phyloP scores from a whole-genome alignment of 23 tunicate species.

The Styela clava region DNA sequence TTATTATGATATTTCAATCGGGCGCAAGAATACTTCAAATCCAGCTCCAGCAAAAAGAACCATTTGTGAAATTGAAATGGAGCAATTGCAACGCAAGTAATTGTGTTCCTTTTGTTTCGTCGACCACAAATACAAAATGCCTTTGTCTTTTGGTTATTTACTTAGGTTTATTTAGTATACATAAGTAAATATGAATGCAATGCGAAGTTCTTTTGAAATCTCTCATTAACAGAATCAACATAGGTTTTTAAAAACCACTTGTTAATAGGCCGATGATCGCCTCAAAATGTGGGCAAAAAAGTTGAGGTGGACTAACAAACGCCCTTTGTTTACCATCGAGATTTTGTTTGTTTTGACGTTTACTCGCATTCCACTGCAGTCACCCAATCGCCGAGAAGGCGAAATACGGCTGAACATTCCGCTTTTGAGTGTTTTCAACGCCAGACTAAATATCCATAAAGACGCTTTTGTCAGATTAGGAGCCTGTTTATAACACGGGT shows the following conservation, averaged over 20 bases:
- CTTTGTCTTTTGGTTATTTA: too few species aligned
- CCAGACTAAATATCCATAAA: constrained; percentile 24
- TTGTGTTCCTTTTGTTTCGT: too few species aligned
- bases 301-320: too few species aligned
- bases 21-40: too few species aligned
- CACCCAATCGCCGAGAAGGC: background rate
- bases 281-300: too few species aligned
- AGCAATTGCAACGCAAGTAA: too few species aligned
- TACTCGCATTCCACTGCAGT: background rate
- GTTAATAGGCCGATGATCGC: too few species aligned
- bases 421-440: background rate
- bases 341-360: background rate
- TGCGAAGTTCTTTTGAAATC: background rate
- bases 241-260: too few species aligned
- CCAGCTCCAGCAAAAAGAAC: too few species aligned
- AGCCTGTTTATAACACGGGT: constrained; percentile 19
- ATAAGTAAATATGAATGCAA: background rate
- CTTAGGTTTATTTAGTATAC: background rate
- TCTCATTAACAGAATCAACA: background rate
- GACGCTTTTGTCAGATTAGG: constrained; percentile 18
- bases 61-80: too few species aligned
- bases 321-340: background rate
- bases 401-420: background rate
- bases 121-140: too few species aligned
- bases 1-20: too few species aligned